Percentiles rank a stretch among this genome's conserved stretches.
phyloP scores from a whole-genome alignment of 2,888 invertebrate genomes.

The Pachymerium ferrugineum region DNA sequence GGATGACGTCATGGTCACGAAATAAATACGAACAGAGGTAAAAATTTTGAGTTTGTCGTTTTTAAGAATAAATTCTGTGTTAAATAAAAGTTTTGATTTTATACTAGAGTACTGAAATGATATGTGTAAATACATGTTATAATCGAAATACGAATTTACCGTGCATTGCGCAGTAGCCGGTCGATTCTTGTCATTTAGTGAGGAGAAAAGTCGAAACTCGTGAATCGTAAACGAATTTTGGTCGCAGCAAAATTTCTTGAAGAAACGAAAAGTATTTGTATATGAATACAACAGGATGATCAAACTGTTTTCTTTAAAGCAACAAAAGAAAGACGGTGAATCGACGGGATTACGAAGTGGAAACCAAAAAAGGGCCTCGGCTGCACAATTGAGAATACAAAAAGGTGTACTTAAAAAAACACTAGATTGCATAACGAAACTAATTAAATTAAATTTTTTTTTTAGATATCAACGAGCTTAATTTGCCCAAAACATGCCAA shows the following conservation, averaged over 20 bases:
- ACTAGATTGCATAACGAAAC: neutral
- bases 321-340: constrained; percentile 97
- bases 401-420: constrained; percentile 64
- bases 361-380: constrained; percentile 86
- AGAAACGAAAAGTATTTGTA: neutral
- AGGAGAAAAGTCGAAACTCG: neutral
- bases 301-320: constrained; percentile 95
- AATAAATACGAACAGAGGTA: neutral
- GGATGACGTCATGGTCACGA: neutral
- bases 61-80: too few species aligned
- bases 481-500: constrained; percentile 91
- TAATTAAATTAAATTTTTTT: neutral
- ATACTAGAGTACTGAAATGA: too few species aligned
- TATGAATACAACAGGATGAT: constrained; percentile 61
- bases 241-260: neutral
- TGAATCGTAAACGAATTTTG: neutral
- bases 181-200: neutral
- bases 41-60: neutral
- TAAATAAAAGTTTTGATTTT: too few species aligned
- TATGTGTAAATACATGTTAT: neutral
- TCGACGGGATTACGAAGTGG: constrained; percentile 63
- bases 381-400: constrained; percentile 93
- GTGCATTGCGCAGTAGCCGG: neutral
- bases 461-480: constrained; percentile 93
- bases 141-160: neutral